Base-by-base conservation (phyloP, 37 sponge, comb jelly and placozoan genomes). In the Theonella swinhoei region DNA sequence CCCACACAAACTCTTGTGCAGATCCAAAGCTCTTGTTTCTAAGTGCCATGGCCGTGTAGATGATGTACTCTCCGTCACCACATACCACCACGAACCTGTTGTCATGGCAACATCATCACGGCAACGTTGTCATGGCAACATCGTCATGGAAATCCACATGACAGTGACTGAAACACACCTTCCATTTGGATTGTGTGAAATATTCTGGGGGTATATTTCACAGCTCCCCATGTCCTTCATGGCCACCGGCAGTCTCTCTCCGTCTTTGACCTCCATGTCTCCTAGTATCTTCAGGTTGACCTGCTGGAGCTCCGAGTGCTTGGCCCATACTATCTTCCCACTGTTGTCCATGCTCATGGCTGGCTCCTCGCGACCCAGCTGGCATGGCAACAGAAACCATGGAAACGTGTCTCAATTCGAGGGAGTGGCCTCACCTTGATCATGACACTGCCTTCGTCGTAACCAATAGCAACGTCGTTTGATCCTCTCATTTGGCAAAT, bases 41-140 rank as follows among this genome's bases (percentile, higher is more conserved):
- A 66, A 96, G 89, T 0, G 99, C 99, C 96, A 98, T 96, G 42
- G 99, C 96, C 3, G 99, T 98, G 89, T 96, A 96, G 80, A 98
- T 98, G 72, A 98, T 98, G 91, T 98, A 98, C 93, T 98, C 99
- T 3, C 99, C 99, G 76, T 98, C 99, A 28, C 99, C 99, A 83
- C 99, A 98, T 64, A 98, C 95, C 43, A 91, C 93, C 70, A 98
- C 96, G 83, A 98, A 98, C 84, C 99, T 94, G 72, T 5, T 19
- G 60, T 28, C 54, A 47, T 47, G 54, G 54, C 54, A 47, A 47
- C 54, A 7, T 7, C 54, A 17, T 47, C 7, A 47, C 14, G 7
- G 14, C 7, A 9, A 38, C 17, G 7, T 31, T n/a, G n/a, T 30
- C 42, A 30, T 22, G 5, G n/a, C n/a, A n/a, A n/a, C 68, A 31